Conservation (phyloP, 2,797 vertebrate genomes). For the Chelidonichthys spinosus region DNA sequence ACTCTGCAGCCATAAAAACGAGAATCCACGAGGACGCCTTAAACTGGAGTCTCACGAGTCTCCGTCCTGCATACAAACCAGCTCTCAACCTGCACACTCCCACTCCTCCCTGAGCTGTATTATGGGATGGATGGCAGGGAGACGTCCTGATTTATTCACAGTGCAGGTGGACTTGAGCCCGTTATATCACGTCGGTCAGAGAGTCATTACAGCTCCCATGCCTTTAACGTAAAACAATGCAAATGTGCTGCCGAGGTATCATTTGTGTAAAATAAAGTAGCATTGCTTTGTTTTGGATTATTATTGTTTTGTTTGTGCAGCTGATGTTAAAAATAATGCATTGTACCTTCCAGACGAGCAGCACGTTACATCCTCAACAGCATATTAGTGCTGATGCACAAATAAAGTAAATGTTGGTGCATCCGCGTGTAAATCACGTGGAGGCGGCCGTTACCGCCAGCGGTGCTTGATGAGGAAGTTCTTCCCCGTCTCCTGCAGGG, state of each 20-base stretch:
- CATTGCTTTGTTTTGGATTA: no score
- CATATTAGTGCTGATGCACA: constrained; percentile 9
- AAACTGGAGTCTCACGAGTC: constrained; percentile 58
- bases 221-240: constrained; percentile 28
- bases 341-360: background rate
- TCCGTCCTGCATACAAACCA: constrained; percentile 48
- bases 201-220: constrained; percentile 31
- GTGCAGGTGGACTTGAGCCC: constrained; percentile 40
- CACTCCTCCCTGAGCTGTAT: constrained; percentile 27
- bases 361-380: background rate
- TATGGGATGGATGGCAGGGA: constrained; percentile 45
- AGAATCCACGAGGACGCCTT: constrained; percentile 63
- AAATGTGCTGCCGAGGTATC: constrained; percentile 23
- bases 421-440: constrained; percentile 25
- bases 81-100: constrained; percentile 13
- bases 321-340: constrained; percentile 11
- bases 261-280: constrained; percentile 12
- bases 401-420: background rate
- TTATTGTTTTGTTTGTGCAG: background rate
- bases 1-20: constrained; percentile 53
- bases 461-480: constrained; percentile 29
- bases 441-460: constrained; percentile 35
- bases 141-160: constrained; percentile 33
- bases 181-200: constrained; percentile 38
- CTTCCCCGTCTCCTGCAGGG: constrained; percentile 10